Percentiles rank a stretch among this genome's conserved stretches.
Conservation (phyloP, 2,888 invertebrate species). For the Cybosia mesomella region DNA sequence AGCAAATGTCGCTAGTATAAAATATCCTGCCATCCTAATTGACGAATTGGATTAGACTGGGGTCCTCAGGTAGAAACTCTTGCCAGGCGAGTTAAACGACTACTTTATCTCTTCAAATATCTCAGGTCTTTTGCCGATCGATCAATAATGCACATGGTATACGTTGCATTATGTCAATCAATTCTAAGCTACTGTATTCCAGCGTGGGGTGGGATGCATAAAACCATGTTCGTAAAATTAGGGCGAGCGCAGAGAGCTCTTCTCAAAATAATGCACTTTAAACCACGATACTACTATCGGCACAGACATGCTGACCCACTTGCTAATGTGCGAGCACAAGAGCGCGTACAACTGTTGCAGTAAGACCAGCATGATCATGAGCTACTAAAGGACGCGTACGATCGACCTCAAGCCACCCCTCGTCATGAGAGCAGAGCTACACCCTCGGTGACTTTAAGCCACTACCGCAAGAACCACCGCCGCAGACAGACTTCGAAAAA, state of each 20-base stretch:
- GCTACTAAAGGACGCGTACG: constrained; percentile 80
- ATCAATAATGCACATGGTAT: background rate
- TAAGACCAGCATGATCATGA: constrained; percentile 83
- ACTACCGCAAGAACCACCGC: constrained; percentile 82
- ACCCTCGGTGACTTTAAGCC: constrained; percentile 84
- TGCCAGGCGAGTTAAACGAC: background rate
- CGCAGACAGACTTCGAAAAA: constrained; percentile 84
- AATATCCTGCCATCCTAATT: background rate
- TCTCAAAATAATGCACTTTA: too few species aligned
- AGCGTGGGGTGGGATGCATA: background rate
- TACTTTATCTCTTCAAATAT: background rate
- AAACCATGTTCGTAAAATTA: too few species aligned
- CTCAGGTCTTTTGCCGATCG: background rate
- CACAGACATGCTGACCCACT: constrained; percentile 89
- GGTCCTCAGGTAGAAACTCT: background rate
- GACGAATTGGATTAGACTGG: background rate
- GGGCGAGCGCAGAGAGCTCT: too few species aligned
- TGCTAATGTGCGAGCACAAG: constrained; percentile 91
- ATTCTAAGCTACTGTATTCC: background rate
- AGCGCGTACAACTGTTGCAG: constrained; percentile 89
- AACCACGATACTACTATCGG: constrained; percentile 47
- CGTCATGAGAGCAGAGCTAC: constrained; percentile 80
- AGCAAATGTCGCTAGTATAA: background rate
- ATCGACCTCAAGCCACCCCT: constrained; percentile 82
- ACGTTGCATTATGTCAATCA: background rate